Conservation (phyloP, 2,888 invertebrate species). For the Pristionchus maxplancki region DNA sequence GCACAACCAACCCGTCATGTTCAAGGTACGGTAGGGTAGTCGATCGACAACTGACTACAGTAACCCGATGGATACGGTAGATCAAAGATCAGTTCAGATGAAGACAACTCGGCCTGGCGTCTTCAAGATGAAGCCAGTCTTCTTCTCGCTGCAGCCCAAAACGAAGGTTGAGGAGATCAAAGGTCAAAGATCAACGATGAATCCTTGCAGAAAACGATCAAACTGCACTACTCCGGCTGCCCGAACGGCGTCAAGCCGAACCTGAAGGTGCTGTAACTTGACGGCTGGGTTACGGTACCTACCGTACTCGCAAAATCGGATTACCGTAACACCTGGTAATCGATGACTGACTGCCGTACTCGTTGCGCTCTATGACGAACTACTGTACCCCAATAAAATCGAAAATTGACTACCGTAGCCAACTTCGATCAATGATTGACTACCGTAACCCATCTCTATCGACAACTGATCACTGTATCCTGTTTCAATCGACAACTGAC, state of each 20-base stretch:
- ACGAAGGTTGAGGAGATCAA: not conserved
- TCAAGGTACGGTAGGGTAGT: slow-evolving; percentile 1
- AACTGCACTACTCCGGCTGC: slow-evolving; percentile 39
- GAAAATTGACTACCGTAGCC: not conserved
- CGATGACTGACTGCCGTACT: not conserved
- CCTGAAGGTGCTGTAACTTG: slow-evolving; percentile 33
- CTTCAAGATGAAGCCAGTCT: slow-evolving; percentile 48
- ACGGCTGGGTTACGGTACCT: not conserved
- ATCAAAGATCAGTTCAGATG: slow-evolving; percentile 39
- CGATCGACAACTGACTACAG: slow-evolving; percentile 15
- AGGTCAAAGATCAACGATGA: not conserved
- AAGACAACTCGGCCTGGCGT: slow-evolving; percentile 46
- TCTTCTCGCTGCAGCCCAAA: slow-evolving; percentile 11
- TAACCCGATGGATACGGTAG: not conserved
- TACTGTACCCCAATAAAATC: not conserved
- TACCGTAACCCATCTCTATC: not conserved
- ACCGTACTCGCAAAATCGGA: not conserved
- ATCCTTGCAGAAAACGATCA: slow-evolving; percentile 10
- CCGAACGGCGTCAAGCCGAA: slow-evolving; percentile 29
- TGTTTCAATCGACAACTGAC: no score
- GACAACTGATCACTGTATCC: no score
- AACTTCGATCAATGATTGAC: not conserved
- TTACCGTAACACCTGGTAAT: not conserved
- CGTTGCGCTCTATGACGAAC: not conserved
- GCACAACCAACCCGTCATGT: slow-evolving; percentile 7